Evolutionary conservation across 2,797 vertebrate species (phyloP).

Genomic region (Microcaecilia unicolor): DNA sequence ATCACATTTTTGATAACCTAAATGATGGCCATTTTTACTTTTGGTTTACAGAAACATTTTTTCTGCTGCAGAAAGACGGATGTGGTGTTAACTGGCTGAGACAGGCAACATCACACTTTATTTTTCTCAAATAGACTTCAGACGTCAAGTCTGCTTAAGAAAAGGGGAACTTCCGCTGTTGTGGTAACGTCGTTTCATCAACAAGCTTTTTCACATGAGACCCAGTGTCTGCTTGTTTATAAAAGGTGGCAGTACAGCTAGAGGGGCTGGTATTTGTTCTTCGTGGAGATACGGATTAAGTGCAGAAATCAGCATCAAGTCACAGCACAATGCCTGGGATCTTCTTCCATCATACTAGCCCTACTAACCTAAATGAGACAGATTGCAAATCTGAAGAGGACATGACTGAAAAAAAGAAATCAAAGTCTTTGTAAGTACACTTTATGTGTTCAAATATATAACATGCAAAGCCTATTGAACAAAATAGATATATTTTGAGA

Average conservation of each 20-base stretch:
- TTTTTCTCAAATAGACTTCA: no score
- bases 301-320: neutral
- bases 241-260: slow-evolving; percentile 30
- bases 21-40: no score
- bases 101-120: neutral
- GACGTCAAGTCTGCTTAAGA: slow-evolving; percentile 41
- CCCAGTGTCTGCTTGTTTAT: slow-evolving; percentile 16
- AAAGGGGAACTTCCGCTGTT: slow-evolving; percentile 55
- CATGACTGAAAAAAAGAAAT: slow-evolving; percentile 42
- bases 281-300: neutral
- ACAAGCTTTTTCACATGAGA: slow-evolving; percentile 27
- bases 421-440: slow-evolving; percentile 56
- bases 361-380: slow-evolving; percentile 32
- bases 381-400: slow-evolving; percentile 26
- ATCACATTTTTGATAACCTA: no score
- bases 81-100: no score
- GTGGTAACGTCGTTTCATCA: slow-evolving; percentile 48
- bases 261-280: slow-evolving; percentile 4
- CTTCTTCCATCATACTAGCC: slow-evolving; percentile 30
- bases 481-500: no score
- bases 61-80: no score
- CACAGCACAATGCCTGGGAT: slow-evolving; percentile 46
- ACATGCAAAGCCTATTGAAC: no score
- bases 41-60: no score
- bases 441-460: neutral